Conservation (phyloP, 1,140 invertebrate genomes). For the Hormaphis cornu region DNA sequence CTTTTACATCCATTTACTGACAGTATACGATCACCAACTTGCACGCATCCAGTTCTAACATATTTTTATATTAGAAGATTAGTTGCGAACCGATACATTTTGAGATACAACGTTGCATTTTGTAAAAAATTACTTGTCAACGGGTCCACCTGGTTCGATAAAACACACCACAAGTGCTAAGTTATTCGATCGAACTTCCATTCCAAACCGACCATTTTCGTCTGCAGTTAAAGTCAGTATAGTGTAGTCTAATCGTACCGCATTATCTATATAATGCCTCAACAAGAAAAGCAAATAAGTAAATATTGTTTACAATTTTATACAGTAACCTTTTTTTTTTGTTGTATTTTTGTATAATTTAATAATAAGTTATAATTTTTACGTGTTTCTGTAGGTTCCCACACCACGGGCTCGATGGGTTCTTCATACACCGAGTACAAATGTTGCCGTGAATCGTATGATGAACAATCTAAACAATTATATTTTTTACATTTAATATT, state of each 20-base stretch:
- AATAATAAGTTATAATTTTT: background rate
- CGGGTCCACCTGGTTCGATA: conserved; percentile 58
- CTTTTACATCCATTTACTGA: conserved; percentile 52
- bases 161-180: conserved; percentile 48
- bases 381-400: conserved; percentile 13
- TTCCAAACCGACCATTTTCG: conserved; percentile 39
- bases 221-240: conserved; percentile 56
- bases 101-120: too few species aligned
- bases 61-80: background rate
- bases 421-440: conserved; percentile 13
- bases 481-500: too few species aligned
- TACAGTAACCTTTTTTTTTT: too few species aligned
- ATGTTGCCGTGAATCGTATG: conserved; percentile 8
- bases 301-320: too few species aligned
- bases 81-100: too few species aligned
- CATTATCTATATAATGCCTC: conserved; percentile 33
- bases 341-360: too few species aligned
- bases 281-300: too few species aligned
- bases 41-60: conserved; percentile 49
- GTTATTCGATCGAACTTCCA: conserved; percentile 31
- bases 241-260: conserved; percentile 58
- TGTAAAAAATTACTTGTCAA: conserved; percentile 54
- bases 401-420: background rate
- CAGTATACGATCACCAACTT: conserved; percentile 72
- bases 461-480: background rate